Evolutionary conservation across 2,888 invertebrate species (phyloP).

Genomic region (Argyresthia albistria): DNA sequence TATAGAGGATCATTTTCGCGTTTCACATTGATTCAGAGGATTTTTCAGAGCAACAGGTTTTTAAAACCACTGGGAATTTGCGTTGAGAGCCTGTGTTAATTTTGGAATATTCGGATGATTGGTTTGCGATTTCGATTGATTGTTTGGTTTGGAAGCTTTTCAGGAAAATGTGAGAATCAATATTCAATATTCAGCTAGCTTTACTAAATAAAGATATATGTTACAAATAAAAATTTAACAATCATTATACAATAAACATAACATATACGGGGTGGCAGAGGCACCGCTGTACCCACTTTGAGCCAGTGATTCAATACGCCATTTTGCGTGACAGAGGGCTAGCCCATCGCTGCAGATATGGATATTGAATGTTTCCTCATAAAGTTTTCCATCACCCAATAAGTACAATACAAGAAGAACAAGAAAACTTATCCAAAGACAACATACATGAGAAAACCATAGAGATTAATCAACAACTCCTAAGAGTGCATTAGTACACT

Average conservation of each 20-base stretch:
- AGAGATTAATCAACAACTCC: constrained; percentile 3
- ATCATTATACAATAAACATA: too few species aligned
- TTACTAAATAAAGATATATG: too few species aligned
- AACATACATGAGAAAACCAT: not conserved
- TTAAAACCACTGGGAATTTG: not conserved
- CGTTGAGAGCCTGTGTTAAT: not conserved
- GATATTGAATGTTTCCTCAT: too few species aligned
- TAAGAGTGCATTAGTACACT: not conserved
- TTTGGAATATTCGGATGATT: not conserved
- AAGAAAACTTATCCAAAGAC: too few species aligned
- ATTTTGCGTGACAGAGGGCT: too few species aligned
- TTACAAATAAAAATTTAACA: too few species aligned
- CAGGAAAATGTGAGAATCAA: not conserved
- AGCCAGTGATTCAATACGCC: too few species aligned
- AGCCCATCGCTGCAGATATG: too few species aligned
- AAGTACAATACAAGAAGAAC: too few species aligned
- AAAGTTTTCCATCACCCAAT: too few species aligned
- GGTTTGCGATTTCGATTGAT: not conserved
- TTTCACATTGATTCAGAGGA: not conserved
- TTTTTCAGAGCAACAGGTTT: not conserved
- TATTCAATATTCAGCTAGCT: not conserved
- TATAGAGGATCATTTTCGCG: constrained; percentile 2
- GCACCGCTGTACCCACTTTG: too few species aligned
- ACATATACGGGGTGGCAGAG: too few species aligned
- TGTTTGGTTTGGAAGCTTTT: not conserved